A percentile compares a stretch with the other conserved stretches of the same genome.
phyloP scores from a whole-genome alignment of 2,888 invertebrate genomes.

The Meteorus colon region DNA sequence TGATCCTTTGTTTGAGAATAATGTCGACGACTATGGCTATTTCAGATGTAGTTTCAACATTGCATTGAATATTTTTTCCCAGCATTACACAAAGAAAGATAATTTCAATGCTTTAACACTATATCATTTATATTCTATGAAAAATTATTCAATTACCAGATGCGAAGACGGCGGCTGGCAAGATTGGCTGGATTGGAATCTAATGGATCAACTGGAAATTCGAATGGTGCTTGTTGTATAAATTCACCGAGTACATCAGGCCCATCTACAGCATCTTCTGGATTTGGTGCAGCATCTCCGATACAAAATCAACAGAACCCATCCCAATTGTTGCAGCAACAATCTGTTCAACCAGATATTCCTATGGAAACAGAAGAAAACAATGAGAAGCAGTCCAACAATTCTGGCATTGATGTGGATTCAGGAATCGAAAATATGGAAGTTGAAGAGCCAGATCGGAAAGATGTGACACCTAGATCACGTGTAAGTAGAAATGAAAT shows the following conservation, averaged over 20 bases:
- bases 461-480: constrained; percentile 66
- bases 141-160: constrained; percentile 74
- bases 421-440: constrained; percentile 87
- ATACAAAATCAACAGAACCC: constrained; percentile 54
- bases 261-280: constrained; percentile 62
- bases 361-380: constrained; percentile 79
- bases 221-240: constrained; percentile 63
- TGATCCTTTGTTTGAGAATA: constrained; percentile 21
- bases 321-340: constrained; percentile 56
- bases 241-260: constrained; percentile 74
- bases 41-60: neutral
- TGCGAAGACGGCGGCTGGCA: constrained; percentile 84
- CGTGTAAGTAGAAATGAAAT: constrained; percentile 57
- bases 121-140: constrained; percentile 25
- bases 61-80: neutral
- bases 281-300: constrained; percentile 61
- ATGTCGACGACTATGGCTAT: neutral
- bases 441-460: constrained; percentile 75
- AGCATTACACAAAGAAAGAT: neutral
- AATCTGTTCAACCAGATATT: constrained; percentile 50
- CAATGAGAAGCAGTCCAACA: constrained; percentile 74
- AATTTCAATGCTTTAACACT: neutral
- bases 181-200: constrained; percentile 80
- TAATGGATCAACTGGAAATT: constrained; percentile 72
- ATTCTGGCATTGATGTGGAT: constrained; percentile 78